Base-by-base conservation (phyloP, 2,888 invertebrate species). In the Ischnus inquisitorius region DNA sequence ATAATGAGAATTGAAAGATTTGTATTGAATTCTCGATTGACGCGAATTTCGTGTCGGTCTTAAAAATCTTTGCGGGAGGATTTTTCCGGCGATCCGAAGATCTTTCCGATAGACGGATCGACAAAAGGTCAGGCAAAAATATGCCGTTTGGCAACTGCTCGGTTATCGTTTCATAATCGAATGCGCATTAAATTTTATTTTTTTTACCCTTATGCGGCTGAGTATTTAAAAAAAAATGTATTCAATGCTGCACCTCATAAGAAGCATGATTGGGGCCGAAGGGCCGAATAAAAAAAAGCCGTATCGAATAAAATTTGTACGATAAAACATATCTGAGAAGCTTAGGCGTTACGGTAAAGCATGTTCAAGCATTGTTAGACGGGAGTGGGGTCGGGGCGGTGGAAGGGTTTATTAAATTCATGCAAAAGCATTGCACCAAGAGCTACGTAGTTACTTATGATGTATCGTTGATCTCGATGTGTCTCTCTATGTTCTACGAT, bases 291-390 rank as follows among this genome's bases (percentile, higher is more conserved):
- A 34, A 34, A 34, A 34, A 3, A 8, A 8, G 34, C 25, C n/a
- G 25, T 6, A 14, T 60, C 5, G 60, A 60, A 46, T 25, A 25
- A 60, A 28, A 60, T 25, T 25, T 25, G 25, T 28, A 14, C 25
- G 48, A 62, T 39, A 12, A 64, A 75, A 64, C 19, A 22, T 22
- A 19, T 69, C 16, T 34, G 22, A 51, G 2, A 65, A 84, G 69
- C 60, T 78, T 28, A 39, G 82, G 71, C 82, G 65, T 69, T 60
- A 84, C 69, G 65, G 51, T 62, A 39, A 78, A 84, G 81, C 78
- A 75, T 67, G 51, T 79, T 79, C 14, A 75, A 79, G 84, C 82
- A 64, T 48, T 43, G 34, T 60, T 25, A 48, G 46, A 48, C 16
- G 64, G 34, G n/a, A 51, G 34, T 2, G 65, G 71, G 19, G 22